These are phyloP conservation scores for Drosophila orosa DNA, from an alignment of 1,140 invertebrate species.

Conservation along the genomic window DNA sequence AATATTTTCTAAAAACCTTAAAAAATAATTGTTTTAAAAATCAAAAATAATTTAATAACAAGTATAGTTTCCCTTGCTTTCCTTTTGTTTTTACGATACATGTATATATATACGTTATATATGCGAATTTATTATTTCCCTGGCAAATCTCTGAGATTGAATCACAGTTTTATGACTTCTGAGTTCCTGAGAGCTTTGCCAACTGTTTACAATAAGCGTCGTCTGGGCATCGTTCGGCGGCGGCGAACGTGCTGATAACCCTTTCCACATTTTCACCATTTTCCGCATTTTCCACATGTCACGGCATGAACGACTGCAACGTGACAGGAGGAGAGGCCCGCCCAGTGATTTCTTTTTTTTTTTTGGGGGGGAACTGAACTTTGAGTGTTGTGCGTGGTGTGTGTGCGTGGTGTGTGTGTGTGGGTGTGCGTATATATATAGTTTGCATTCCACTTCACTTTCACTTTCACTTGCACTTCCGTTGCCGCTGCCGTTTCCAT, in stretches of 20 bases:
- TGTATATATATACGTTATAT: neutral
- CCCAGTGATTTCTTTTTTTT: conserved; percentile 31
- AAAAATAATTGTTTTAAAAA: too few species aligned
- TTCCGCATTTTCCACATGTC: conserved; percentile 32
- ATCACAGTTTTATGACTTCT: conserved; percentile 18
- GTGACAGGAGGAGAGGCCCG: conserved; percentile 18
- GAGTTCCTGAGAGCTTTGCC: neutral
- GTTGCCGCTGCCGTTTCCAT: conserved; percentile 20
- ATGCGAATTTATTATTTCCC: neutral
- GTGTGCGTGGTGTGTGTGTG: conserved; percentile 7
- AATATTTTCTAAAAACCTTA: too few species aligned
- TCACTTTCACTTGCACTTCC: conserved; percentile 55
- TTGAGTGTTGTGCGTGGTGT: conserved; percentile 14
- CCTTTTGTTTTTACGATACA: too few species aligned
- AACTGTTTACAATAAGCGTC: conserved; percentile 13
- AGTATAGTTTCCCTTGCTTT: neutral
- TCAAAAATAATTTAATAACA: too few species aligned
- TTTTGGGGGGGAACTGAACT: conserved; percentile 19
- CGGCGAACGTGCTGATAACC: conserved; percentile 25
- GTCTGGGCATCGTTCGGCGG: neutral
- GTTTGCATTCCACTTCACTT: conserved; percentile 58
- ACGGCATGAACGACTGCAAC: conserved; percentile 35
- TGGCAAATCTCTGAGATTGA: conserved; percentile 11
- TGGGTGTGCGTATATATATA: conserved; percentile 23
- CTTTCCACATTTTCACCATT: conserved; percentile 29